These are phyloP conservation scores for Syngnathus typhle DNA, from an alignment of 2,113 vertebrate species.

Conservation along the genomic window DNA sequence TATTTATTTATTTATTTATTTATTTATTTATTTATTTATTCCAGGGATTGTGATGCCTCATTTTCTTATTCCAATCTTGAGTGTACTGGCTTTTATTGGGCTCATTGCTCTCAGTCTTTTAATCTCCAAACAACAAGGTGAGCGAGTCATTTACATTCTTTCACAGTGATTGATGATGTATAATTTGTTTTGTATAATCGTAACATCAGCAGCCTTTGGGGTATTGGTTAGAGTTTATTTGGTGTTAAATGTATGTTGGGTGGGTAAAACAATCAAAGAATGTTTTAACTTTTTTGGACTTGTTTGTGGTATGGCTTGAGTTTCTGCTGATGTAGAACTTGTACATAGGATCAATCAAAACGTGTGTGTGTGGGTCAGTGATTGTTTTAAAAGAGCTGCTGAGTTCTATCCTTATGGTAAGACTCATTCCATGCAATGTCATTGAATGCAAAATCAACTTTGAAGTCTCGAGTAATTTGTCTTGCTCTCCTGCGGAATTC, in stretches of 20 bases:
- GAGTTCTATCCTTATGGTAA: not conserved
- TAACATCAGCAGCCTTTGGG: not conserved
- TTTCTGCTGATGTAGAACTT: too few relatives aligned
- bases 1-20: not conserved
- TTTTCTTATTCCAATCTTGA: conserved; percentile 43
- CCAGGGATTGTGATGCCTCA: conserved; percentile 9
- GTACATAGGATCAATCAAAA: too few relatives aligned
- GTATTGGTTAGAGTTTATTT: too few relatives aligned
- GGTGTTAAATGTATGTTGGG: too few relatives aligned
- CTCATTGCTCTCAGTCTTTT: conserved; percentile 31
- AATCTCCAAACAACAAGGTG: conserved; percentile 37
- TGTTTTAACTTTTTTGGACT: too few relatives aligned
- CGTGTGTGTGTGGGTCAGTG: too few relatives aligned
- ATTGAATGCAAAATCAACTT: not conserved
- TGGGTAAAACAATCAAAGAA: too few relatives aligned
- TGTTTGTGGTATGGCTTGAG: too few relatives aligned
- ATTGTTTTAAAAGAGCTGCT: not conserved
- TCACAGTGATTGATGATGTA: not conserved
- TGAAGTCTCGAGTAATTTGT: conserved; percentile 14
- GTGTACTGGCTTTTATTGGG: conserved; percentile 6
- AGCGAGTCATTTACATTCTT: conserved; percentile 11
- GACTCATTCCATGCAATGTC: not conserved
- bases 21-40: conserved; percentile 11
- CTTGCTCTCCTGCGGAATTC: conserved; percentile 10
- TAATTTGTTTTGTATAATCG: not conserved